These are phyloP conservation scores for Gopherus evgoodei DNA, from an alignment of 2,113 vertebrate genomes.

Conservation along the genomic window DNA sequence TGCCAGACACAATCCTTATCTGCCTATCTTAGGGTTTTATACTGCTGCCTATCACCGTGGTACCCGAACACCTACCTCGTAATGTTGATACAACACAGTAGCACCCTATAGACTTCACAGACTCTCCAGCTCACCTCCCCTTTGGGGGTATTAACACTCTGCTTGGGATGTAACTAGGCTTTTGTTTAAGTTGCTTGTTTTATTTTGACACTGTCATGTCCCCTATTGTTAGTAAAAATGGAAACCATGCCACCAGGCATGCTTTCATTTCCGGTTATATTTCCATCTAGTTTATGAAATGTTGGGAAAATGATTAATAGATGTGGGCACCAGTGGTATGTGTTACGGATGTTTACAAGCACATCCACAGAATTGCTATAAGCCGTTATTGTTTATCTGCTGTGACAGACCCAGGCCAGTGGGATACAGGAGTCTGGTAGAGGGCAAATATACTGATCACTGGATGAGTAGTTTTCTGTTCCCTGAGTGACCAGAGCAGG, in stretches of 20 bases:
- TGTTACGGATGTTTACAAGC: neutral
- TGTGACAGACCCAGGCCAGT: no score
- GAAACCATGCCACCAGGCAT: neutral
- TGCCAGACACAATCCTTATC: neutral
- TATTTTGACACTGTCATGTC: neutral
- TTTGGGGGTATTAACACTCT: neutral
- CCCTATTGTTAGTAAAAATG: neutral
- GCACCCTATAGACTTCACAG: neutral
- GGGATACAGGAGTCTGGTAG: no score
- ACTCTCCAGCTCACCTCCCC: neutral
- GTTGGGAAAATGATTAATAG: neutral
- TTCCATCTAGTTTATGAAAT: neutral
- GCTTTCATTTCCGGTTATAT: neutral
- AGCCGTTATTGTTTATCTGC: neutral
- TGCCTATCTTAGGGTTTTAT: neutral
- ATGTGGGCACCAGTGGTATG: neutral
- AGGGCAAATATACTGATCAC: no score
- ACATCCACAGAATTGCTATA: neutral
- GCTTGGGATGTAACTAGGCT: neutral
- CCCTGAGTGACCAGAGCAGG: no score
- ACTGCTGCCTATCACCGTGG: neutral
- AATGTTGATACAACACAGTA: neutral
- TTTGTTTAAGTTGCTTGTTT: neutral
- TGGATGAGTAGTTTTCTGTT: no score
- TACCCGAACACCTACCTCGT: neutral